A percentile compares a stretch with the other conserved stretches of the same genome.
Conservation (phyloP, 2,113 vertebrate genomes). For the Epinephelus lanceolatus region DNA sequence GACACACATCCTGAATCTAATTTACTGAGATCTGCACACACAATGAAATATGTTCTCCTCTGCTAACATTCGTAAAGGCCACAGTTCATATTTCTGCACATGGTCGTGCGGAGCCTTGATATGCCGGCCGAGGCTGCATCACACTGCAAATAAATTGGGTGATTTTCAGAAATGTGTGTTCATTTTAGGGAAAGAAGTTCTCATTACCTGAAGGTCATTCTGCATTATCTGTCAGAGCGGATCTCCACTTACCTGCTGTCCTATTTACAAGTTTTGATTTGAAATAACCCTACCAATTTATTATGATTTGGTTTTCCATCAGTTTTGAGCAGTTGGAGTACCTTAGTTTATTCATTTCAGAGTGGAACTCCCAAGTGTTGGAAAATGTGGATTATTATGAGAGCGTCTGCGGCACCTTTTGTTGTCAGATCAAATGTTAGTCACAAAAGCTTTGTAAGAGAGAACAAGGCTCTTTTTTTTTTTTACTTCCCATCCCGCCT, state of each 20-base stretch:
- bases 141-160: background rate
- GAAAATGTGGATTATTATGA: background rate
- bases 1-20: constrained; percentile 1
- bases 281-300: no score
- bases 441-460: constrained; percentile 47
- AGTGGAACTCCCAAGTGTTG: background rate
- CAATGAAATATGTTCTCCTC: constrained; percentile 3
- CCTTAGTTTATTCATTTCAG: background rate
- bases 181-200: background rate
- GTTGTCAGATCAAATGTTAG: constrained; percentile 54
- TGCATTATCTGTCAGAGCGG: background rate
- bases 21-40: background rate
- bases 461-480: constrained; percentile 42
- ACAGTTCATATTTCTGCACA: background rate
- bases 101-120: background rate
- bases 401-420: constrained; percentile 40
- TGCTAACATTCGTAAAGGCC: constrained; percentile 1
- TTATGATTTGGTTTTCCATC: background rate
- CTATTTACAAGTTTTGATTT: background rate
- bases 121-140: background rate
- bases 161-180: background rate
- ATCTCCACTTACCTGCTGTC: background rate
- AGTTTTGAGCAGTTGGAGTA: background rate
- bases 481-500: background rate
- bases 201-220: constrained; percentile 24